These are phyloP conservation scores for Buphagus erythrorhynchus DNA, from an alignment of 2,797 vertebrate species.

Conservation along the genomic window DNA sequence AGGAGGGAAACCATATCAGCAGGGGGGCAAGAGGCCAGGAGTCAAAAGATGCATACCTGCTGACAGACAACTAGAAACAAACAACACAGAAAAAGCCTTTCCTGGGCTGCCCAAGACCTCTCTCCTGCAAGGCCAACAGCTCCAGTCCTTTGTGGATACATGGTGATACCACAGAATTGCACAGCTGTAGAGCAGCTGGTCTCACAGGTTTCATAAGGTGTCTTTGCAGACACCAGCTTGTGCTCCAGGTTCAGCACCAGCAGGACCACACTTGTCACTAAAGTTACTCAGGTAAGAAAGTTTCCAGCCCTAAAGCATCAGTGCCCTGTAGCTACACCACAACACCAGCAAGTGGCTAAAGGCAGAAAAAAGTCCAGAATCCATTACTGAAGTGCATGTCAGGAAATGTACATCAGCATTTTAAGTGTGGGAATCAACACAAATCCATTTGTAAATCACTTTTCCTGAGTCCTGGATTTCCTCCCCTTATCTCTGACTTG, in stretches of 20 bases:
- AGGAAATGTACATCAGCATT: background rate
- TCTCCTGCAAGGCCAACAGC: background rate
- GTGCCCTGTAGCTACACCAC: background rate
- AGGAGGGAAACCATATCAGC: background rate
- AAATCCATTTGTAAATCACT: background rate
- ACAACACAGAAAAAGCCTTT: background rate
- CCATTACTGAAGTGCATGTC: background rate
- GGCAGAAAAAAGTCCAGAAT: background rate
- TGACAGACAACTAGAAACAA: background rate
- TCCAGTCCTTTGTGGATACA: background rate
- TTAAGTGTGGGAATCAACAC: background rate
- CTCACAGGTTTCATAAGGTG: background rate
- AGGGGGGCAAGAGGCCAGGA: background rate
- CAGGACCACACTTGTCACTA: background rate
- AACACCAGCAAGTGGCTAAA: background rate
- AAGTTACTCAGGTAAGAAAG: background rate
- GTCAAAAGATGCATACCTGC: background rate
- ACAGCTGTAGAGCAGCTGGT: background rate
- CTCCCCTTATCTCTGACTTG: background rate
- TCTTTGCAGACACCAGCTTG: background rate
- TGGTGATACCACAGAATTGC: background rate
- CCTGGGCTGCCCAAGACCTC: rapidly evolving
- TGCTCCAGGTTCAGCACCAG: background rate
- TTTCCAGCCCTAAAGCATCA: background rate
- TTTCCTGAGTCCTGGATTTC: background rate